Percentiles rank a stretch among this genome's conserved stretches.
Conservation (phyloP, 2,888 invertebrate species). For the Cenopis cana region DNA sequence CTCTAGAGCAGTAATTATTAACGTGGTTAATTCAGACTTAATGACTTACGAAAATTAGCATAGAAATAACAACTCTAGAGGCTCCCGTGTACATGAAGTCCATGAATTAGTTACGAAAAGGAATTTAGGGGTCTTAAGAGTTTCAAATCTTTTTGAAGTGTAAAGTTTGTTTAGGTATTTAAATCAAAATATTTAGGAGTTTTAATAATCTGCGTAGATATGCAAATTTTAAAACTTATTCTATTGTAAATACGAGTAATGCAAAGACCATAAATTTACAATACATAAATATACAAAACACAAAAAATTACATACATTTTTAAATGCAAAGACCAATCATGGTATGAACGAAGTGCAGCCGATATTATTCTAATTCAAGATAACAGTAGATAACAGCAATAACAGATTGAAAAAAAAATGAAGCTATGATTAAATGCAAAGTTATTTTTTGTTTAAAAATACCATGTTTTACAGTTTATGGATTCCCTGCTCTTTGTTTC, state of each 20-base stretch:
- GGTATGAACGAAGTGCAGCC: background rate
- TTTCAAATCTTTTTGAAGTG: conserved; percentile 13
- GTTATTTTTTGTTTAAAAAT: background rate
- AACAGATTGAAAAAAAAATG: background rate
- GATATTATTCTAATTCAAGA: background rate
- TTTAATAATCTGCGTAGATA: too few relatives aligned
- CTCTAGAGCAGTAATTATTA: conserved; percentile 23
- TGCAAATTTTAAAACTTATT: too few relatives aligned
- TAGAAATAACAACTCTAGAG: conserved; percentile 38
- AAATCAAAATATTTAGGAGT: conserved; percentile 1
- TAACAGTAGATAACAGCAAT: too few relatives aligned
- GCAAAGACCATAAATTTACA: too few relatives aligned
- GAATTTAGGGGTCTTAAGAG: conserved; percentile 6
- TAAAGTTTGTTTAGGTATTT: conserved; percentile 27
- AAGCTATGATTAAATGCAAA: background rate
- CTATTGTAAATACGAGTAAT: too few relatives aligned
- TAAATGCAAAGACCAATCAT: too few relatives aligned
- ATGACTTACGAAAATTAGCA: conserved; percentile 42
- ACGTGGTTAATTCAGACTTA: conserved; percentile 39
- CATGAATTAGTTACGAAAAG: conserved; percentile 27
- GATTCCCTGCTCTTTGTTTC: background rate
- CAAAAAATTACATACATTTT: too few relatives aligned
- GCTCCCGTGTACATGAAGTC: conserved; percentile 24
- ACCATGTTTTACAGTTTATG: background rate
- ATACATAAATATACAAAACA: too few relatives aligned